Evolutionary conservation across 2,797 vertebrate species (phyloP).

Genomic region (Cossypha caffra): DNA sequence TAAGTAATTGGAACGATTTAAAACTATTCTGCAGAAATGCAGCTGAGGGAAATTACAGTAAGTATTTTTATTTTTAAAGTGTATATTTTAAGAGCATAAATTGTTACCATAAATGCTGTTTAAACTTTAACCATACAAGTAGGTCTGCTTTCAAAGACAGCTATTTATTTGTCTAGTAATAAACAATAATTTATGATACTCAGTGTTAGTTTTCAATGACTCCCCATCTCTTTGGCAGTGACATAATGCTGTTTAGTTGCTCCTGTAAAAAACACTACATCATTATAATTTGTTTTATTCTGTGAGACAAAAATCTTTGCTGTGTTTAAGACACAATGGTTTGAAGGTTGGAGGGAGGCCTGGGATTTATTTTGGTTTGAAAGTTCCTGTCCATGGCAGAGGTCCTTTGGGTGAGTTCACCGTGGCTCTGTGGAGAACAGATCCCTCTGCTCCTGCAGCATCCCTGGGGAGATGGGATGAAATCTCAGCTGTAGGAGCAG

Average conservation of each 20-base stretch:
- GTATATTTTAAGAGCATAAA: conserved; percentile 66
- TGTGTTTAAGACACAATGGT: conserved; percentile 43
- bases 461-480: background rate
- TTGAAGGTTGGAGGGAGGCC: background rate
- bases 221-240: conserved; percentile 22
- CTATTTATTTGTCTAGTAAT: conserved; percentile 62
- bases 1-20: conserved; percentile 67
- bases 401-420: background rate
- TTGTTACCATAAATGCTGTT: conserved; percentile 63
- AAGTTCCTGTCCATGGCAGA: background rate
- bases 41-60: conserved; percentile 60
- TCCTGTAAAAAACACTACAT: conserved; percentile 28
- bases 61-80: conserved; percentile 60
- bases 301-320: conserved; percentile 41
- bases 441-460: background rate
- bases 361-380: conserved; percentile 1
- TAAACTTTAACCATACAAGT: conserved; percentile 54
- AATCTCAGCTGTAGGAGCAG: background rate
- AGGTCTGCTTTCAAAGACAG: conserved; percentile 29
- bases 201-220: conserved; percentile 35
- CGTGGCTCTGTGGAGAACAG: background rate
- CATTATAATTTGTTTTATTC: conserved; percentile 35
- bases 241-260: conserved; percentile 36
- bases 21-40: conserved; percentile 31
- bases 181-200: conserved; percentile 72